phyloP scores from a whole-genome alignment of 2,888 invertebrate genomes.

The Philopedon plagiatum region DNA sequence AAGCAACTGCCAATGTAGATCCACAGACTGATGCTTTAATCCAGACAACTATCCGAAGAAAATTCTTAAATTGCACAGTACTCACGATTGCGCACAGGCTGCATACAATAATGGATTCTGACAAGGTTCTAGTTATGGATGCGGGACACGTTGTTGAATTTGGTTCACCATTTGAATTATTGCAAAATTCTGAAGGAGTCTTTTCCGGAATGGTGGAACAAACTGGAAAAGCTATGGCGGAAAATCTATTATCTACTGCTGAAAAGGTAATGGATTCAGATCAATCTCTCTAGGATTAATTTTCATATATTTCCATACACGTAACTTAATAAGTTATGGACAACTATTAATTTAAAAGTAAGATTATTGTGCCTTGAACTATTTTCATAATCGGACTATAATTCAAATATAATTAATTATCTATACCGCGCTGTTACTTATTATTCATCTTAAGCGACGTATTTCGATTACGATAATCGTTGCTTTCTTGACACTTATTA shows the following conservation, averaged over 20 bases:
- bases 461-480: too few species aligned
- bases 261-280: neutral
- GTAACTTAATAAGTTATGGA: too few species aligned
- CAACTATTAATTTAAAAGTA: too few species aligned
- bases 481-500: too few species aligned
- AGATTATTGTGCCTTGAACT: too few species aligned
- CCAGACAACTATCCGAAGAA: slow-evolving; percentile 80
- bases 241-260: slow-evolving; percentile 49
- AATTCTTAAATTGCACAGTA: slow-evolving; percentile 84
- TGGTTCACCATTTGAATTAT: slow-evolving; percentile 78
- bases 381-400: too few species aligned
- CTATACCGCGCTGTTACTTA: too few species aligned
- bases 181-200: slow-evolving; percentile 66
- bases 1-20: slow-evolving; percentile 88
- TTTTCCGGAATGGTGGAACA: slow-evolving; percentile 74
- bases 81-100: slow-evolving; percentile 88
- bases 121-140: slow-evolving; percentile 85
- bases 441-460: too few species aligned
- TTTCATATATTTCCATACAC: too few species aligned
- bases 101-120: slow-evolving; percentile 89
- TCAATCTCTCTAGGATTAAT: too few species aligned
- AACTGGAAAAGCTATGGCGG: slow-evolving; percentile 70
- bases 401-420: too few species aligned
- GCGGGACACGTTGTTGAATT: slow-evolving; percentile 82
- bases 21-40: slow-evolving; percentile 84